Conservation (phyloP, 2,888 invertebrate species). For the Philopedon plagiatum region DNA sequence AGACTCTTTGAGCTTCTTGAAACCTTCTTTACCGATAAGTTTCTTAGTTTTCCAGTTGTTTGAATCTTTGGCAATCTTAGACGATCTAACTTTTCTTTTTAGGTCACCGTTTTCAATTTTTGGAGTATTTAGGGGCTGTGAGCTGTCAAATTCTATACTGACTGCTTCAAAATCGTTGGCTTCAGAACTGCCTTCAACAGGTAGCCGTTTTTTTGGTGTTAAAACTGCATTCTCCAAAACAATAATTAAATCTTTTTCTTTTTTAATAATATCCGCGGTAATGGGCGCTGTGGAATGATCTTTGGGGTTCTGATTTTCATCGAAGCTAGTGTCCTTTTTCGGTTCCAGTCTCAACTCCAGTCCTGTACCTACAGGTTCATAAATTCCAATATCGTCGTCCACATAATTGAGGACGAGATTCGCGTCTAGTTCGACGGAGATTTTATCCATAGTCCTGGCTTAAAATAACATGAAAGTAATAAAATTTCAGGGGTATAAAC, state of each 20-base stretch:
- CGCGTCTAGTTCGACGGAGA: constrained; percentile 19
- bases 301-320: constrained; percentile 43
- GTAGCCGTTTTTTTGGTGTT: no score
- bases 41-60: neutral
- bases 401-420: constrained; percentile 34
- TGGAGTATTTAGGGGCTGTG: neutral
- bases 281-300: neutral
- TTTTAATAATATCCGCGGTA: neutral
- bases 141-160: neutral
- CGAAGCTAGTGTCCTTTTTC: constrained; percentile 24
- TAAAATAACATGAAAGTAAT: neutral
- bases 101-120: neutral
- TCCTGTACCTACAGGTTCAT: neutral
- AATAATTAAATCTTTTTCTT: neutral
- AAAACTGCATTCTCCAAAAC: neutral
- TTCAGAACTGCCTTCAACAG: no score
- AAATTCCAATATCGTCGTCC: constrained; percentile 18
- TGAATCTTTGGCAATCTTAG: neutral
- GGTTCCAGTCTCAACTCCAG: neutral
- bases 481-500: neutral
- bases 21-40: neutral
- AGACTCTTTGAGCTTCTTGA: neutral
- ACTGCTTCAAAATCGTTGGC: no score
- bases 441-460: neutral
- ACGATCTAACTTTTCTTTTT: neutral